phyloP scores from a whole-genome alignment of 2,888 invertebrate genomes.

The Melanotus villosus region DNA sequence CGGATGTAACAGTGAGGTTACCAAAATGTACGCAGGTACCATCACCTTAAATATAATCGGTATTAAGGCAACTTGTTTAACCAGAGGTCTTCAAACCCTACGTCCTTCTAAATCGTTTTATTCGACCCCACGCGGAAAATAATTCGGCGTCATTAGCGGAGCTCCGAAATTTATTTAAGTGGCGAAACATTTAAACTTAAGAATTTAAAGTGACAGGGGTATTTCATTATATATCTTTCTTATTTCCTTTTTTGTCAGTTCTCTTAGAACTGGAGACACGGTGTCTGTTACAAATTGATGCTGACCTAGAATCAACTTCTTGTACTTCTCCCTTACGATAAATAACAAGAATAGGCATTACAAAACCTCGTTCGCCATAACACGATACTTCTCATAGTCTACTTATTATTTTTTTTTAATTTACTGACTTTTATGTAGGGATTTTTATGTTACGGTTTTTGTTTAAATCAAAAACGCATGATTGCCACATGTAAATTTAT shows the following conservation, averaged over 20 bases:
- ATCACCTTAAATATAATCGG: constrained; percentile 28
- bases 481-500: too few species aligned
- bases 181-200: constrained; percentile 31
- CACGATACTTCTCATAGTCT: background rate
- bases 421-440: too few species aligned
- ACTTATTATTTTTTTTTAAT: background rate
- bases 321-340: constrained; percentile 34
- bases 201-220: constrained; percentile 35
- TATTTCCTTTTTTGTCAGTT: constrained; percentile 33
- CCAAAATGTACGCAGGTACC: constrained; percentile 45
- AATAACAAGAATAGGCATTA: constrained; percentile 32
- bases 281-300: constrained; percentile 41
- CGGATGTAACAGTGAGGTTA: constrained; percentile 35
- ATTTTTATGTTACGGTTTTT: too few species aligned
- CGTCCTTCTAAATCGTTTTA: constrained; percentile 8
- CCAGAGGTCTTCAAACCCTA: constrained; percentile 35
- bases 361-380: background rate
- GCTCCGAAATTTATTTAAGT: constrained; percentile 31
- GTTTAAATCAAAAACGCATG: too few species aligned
- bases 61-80: constrained; percentile 33
- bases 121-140: constrained; percentile 20
- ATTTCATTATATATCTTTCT: constrained; percentile 33
- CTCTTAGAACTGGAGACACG: constrained; percentile 37
- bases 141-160: constrained; percentile 28
- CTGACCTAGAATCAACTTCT: constrained; percentile 34